Base-by-base conservation (phyloP, 1,140 invertebrate species). In the Artemia franciscana region DNA sequence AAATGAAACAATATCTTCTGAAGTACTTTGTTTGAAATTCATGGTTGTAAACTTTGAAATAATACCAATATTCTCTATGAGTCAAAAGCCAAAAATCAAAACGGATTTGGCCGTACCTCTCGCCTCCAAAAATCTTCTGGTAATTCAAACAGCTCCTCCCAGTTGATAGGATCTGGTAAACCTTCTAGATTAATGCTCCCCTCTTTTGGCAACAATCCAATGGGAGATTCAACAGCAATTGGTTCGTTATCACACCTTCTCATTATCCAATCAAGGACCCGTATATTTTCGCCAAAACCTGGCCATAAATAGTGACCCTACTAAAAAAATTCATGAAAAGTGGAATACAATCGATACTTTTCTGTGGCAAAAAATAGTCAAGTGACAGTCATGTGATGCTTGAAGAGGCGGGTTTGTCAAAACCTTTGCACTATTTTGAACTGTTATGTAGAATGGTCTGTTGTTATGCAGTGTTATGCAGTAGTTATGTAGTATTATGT, bases 81-180 rank as follows among this genome's bases (percentile, higher is more conserved):
- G 58, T 39, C 7, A 21, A 5, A 24, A 62, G 9, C 18, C 25
- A 62, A 5, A 62, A 59, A 62, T 21, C 26, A 67, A 67, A 67
- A 27, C 39, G 21, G 21, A 51, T 18, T 3, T 15, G 1, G 3
- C 2, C 63, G 64, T 59, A 81, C 84, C 77, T 99, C 95, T 66
- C 91, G 77, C 25, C 80, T 70, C 94, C 94, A 98, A 74, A 98
- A 98, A 2, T 88, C 82, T 70, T 85, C 86, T 0, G 90, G 86
- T 39, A 98, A 72, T 65, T 78, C 78, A 72, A 98, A 95, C 1
- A 98, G 73, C 68, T 88, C 80, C 1, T 90, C 73, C 71, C 85
- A 75, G 70, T 94, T 75, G 18, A 92, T 74, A 5, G 78, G 67
- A 15, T 80, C 73, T 9, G 78, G 74, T 3, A 95, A 75, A 58